Percentiles rank a stretch among this genome's conserved stretches.
phyloP scores from a whole-genome alignment of 2,113 vertebrate genomes.

The Lepus americanus region DNA sequence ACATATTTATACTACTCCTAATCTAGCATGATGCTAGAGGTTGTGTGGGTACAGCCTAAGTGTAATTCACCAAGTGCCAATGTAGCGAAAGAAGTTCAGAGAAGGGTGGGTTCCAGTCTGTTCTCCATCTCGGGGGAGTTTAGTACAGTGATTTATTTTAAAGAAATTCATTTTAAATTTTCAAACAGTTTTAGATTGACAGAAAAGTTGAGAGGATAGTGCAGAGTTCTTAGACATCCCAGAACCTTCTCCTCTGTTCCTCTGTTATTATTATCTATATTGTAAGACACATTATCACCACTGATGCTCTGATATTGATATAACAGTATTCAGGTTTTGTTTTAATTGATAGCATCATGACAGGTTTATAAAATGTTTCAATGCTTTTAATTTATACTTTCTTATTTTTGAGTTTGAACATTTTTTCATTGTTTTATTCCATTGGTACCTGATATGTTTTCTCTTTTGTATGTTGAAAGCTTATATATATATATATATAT shows the following conservation, averaged over 20 bases:
- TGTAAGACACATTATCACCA: background rate
- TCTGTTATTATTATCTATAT: background rate
- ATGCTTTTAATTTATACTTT: background rate
- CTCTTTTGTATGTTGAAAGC: background rate
- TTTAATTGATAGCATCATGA: background rate
- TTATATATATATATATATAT: too few species aligned
- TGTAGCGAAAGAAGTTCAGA: background rate
- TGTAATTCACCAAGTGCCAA: background rate
- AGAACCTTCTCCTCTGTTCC: background rate
- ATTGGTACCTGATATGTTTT: background rate
- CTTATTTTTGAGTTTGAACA: background rate
- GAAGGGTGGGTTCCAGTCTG: background rate
- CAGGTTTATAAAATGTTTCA: background rate
- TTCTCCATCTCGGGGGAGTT: background rate
- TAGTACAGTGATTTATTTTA: background rate
- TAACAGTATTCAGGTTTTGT: background rate
- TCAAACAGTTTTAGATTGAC: background rate
- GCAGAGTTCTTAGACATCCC: background rate
- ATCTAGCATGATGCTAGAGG: background rate
- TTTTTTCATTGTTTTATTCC: background rate
- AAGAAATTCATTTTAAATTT: background rate
- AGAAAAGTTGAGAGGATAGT: background rate
- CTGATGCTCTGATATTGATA: too few species aligned
- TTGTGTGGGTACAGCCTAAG: background rate
- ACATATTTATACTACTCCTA: background rate